These are phyloP conservation scores for Ctenodactylus gundi DNA, from an alignment of 2,113 vertebrate species.

Conservation along the genomic window DNA sequence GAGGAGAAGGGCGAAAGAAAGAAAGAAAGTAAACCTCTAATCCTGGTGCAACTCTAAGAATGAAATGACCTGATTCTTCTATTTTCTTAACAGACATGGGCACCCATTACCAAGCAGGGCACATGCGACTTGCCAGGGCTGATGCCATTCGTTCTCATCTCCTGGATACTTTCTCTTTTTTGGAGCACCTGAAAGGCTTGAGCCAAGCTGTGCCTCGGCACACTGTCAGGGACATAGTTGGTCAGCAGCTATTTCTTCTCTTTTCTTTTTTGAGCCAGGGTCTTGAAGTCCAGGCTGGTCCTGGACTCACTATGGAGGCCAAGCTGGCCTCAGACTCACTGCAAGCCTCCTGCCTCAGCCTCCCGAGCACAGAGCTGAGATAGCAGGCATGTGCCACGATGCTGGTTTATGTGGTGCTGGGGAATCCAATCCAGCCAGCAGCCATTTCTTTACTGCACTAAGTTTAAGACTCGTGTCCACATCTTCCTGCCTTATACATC, in stretches of 20 bases:
- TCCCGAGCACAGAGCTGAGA: no score
- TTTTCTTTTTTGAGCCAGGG: no score
- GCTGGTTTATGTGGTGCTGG: no score
- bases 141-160: slow-evolving; percentile 75
- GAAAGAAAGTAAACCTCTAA: no score
- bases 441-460: background rate
- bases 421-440: no score
- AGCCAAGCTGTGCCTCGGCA: slow-evolving; percentile 76
- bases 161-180: slow-evolving; percentile 78
- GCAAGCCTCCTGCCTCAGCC: no score
- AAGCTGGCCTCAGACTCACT: no score
- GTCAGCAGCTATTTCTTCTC: no score
- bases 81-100: slow-evolving; percentile 62
- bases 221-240: slow-evolving; percentile 73
- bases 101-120: background rate
- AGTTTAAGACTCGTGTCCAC: background rate
- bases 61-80: slow-evolving; percentile 17
- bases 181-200: slow-evolving; percentile 74
- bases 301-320: no score
- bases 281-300: no score
- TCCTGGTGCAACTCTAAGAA: background rate
- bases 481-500: no score
- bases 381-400: no score
- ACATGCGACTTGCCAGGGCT: slow-evolving; percentile 29
- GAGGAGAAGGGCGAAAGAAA: background rate